Conservation (phyloP, 2,113 vertebrate species). For the Arenaria interpres region DNA sequence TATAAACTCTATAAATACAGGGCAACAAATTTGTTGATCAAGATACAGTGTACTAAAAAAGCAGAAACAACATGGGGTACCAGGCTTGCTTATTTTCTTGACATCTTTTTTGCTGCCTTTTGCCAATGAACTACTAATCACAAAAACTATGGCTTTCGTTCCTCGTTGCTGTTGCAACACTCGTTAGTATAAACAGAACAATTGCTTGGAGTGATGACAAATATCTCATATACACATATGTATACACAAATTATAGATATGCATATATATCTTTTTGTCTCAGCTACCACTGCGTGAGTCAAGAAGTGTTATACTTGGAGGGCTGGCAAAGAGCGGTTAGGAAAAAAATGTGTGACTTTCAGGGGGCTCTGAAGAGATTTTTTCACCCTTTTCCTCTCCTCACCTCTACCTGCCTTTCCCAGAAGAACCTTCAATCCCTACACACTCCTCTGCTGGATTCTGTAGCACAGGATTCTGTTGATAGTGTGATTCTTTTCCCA, state of each 20-base stretch:
- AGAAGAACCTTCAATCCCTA: neutral
- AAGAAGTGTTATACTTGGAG: neutral
- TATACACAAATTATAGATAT: neutral
- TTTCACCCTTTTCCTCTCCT: neutral
- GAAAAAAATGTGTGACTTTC: neutral
- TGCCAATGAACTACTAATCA: neutral
- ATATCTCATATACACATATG: neutral
- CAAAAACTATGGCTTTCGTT: neutral
- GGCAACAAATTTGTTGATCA: neutral
- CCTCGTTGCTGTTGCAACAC: neutral
- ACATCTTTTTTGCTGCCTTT: neutral
- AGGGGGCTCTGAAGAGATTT: neutral
- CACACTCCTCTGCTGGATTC: accelerated
- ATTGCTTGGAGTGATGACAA: neutral
- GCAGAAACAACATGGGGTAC: neutral
- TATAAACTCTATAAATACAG: neutral
- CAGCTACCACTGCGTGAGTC: neutral
- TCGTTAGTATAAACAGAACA: neutral
- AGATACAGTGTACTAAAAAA: neutral
- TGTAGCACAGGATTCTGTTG: too few species aligned
- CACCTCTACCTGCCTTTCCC: neutral
- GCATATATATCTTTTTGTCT: neutral
- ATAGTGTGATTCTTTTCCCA: neutral
- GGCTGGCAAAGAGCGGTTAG: neutral
- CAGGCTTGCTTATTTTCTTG: neutral